These are phyloP conservation scores for Enteromius mattozi DNA, from an alignment of 2,797 vertebrate species.

Conservation along the genomic window DNA sequence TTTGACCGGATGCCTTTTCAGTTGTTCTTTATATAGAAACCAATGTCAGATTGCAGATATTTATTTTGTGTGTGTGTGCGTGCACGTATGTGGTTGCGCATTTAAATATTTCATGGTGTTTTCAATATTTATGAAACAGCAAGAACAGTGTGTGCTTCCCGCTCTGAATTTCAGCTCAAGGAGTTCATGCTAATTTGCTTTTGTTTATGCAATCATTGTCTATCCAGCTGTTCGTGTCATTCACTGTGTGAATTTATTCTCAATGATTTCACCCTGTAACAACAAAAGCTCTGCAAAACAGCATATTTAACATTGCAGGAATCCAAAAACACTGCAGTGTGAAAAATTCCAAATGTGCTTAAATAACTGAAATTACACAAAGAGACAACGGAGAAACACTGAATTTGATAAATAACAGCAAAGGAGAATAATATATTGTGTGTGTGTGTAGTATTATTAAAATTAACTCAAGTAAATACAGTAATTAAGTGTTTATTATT, in stretches of 20 bases:
- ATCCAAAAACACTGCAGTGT: neutral
- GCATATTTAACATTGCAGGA: neutral
- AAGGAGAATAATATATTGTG: neutral
- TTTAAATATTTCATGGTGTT: conserved; percentile 61
- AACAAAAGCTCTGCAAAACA: neutral
- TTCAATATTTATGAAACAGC: conserved; percentile 57
- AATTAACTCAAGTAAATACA: neutral
- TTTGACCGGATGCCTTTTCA: conserved; percentile 16
- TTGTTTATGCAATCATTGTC: conserved; percentile 46
- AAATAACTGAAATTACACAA: neutral
- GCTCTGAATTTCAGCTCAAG: conserved; percentile 42
- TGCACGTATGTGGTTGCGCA: neutral
- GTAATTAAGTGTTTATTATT: neutral
- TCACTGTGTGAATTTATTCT: conserved; percentile 33
- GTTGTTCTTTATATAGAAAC: conserved; percentile 43
- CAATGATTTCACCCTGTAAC: conserved; percentile 27
- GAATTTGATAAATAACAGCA: neutral
- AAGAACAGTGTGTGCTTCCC: conserved; percentile 51
- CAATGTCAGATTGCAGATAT: conserved; percentile 26
- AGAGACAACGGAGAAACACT: neutral
- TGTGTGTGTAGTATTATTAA: neutral
- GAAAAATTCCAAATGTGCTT: neutral
- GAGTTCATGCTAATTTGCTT: conserved; percentile 38
- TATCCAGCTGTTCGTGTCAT: conserved; percentile 42
- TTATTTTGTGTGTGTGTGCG: conserved; percentile 25